These are phyloP conservation scores for Cepphus grylle DNA, from an alignment of 2,113 vertebrate species.

Conservation along the genomic window DNA sequence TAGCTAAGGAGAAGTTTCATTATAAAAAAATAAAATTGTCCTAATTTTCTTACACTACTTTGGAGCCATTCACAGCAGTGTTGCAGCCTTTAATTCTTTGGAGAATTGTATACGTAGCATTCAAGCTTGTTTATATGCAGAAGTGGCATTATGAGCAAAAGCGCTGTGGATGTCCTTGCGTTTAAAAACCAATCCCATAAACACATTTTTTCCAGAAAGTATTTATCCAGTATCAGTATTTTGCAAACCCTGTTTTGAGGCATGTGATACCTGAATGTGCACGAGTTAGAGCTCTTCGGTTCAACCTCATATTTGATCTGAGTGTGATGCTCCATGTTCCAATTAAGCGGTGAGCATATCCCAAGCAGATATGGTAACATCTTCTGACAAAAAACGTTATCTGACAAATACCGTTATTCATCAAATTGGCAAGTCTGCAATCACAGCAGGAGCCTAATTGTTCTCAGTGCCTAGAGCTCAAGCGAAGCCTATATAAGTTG, in stretches of 20 bases:
- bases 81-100: not conserved
- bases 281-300: not conserved
- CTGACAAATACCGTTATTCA: not conserved
- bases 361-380: not conserved
- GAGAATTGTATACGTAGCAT: not conserved
- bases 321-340: not conserved
- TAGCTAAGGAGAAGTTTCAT: not conserved
- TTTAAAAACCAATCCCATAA: not conserved
- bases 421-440: not conserved
- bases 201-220: not conserved
- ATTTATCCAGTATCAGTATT: not conserved
- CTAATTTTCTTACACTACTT: not conserved
- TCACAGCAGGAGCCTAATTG: not conserved
- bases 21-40: not conserved
- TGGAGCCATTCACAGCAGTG: not conserved
- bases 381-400: not conserved
- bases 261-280: not conserved
- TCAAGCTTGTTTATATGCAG: not conserved
- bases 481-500: not conserved
- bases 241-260: not conserved
- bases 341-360: not conserved
- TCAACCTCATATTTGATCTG: not conserved
- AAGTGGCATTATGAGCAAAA: not conserved
- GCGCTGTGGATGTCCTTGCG: not conserved
- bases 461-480: not conserved